Evolutionary conservation across 2,797 vertebrate species (phyloP), one percentile per base, ranked within the genome.

Genomic region (Coendou prehensilis): DNA sequence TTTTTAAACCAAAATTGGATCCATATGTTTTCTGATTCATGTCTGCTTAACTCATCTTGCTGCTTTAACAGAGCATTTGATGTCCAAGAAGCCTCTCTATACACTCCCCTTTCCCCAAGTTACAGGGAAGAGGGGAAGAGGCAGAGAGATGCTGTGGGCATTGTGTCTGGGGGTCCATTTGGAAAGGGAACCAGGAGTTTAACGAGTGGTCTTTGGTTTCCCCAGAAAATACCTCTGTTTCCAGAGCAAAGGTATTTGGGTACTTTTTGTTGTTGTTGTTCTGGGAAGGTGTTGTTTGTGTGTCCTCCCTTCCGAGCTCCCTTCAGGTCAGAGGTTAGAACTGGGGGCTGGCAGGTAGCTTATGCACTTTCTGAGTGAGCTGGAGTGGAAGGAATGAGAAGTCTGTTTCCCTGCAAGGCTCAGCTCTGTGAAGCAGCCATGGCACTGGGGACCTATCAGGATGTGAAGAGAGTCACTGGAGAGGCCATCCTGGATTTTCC

Each of bases 1-100:
- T 98, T 97, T 98, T 97, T 97, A 97, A 98, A 96, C 92, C 96
- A 59, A 97, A 97, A 97, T 97, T 97, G 98, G 96, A 97, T 96
- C 98, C 98, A 97, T 98, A 97, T 98, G 98, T 89, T 96, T 97
- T 96, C 98, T 97, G 98, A 98, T 96, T 97, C 98, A 94, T 87
- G 97, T 96, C 94, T 97, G 96, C 63, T 93, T 95, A 85, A 87
- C 90, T 89, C 96, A 41, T 96, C 88, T 86, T 28, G 8, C 57
- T 93, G 89, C 83, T 52, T 83, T 45, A 54, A 91, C 56, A 7
- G 94, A 96, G 56, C 59, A 75, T 75, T 57, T 52, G 92, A 96
- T 96, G 96, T 94, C 96, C 97, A 90, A 75, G 87, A 75, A 81
- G 18, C 56, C 56, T 64, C 73, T 61, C 30, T 13, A 37, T 41